Evolutionary conservation across 1,140 invertebrate species (phyloP).

Genomic region (Drosophila tsacasi): DNA sequence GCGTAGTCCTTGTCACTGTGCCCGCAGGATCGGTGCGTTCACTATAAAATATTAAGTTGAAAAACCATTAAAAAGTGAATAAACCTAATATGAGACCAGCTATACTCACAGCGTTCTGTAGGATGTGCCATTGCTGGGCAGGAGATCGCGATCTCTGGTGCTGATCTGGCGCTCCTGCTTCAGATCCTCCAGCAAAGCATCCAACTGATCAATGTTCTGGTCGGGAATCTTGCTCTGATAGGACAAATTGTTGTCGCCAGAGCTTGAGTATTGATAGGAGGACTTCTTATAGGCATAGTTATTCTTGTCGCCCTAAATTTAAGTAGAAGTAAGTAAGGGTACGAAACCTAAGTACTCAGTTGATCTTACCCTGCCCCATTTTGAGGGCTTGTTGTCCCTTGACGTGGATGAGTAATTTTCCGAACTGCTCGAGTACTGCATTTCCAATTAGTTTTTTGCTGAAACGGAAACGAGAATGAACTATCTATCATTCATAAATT

Average conservation of each 20-base stretch:
- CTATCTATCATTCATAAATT: constrained; percentile 49
- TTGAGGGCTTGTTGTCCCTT: constrained; percentile 71
- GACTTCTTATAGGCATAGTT: constrained; percentile 83
- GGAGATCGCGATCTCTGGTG: constrained; percentile 73
- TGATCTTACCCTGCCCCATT: constrained; percentile 73
- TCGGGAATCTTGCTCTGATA: constrained; percentile 77
- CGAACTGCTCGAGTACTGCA: constrained; percentile 82
- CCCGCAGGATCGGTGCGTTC: constrained; percentile 78
- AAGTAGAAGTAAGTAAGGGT: not conserved
- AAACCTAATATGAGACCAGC: not conserved
- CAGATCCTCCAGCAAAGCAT: constrained; percentile 86
- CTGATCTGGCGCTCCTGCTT: constrained; percentile 85
- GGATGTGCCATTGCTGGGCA: constrained; percentile 59
- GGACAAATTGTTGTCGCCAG: constrained; percentile 64
- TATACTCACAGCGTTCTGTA: constrained; percentile 75
- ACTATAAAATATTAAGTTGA: constrained; percentile 21
- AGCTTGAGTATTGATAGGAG: constrained; percentile 80
- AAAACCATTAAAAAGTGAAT: not conserved
- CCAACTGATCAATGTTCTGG: constrained; percentile 86
- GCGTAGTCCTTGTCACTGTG: constrained; percentile 76
- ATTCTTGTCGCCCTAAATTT: constrained; percentile 70
- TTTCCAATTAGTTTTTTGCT: constrained; percentile 74
- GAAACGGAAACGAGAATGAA: constrained; percentile 49
- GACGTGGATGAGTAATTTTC: constrained; percentile 82
- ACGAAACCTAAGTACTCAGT: not conserved